Conservation (phyloP, 2,797 vertebrate species). For the Channa striata region DNA sequence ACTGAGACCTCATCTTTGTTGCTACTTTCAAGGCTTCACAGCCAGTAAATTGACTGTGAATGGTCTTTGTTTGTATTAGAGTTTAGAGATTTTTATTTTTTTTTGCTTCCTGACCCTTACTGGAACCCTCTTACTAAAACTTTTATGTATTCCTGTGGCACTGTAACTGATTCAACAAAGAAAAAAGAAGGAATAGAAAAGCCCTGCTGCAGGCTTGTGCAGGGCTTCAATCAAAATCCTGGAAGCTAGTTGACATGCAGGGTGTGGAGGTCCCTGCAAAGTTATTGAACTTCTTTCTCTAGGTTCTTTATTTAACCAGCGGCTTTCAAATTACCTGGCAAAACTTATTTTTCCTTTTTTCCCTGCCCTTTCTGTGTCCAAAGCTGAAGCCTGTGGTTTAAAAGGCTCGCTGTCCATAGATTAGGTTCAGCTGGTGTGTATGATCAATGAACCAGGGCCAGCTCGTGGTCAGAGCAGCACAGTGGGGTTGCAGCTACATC, state of each 20-base stretch:
- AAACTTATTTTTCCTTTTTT: slow-evolving; percentile 34
- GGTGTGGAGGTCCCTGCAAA: slow-evolving; percentile 67
- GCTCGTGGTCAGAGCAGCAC: slow-evolving; percentile 59
- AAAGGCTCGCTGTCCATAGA: slow-evolving; percentile 74
- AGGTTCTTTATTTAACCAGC: slow-evolving; percentile 26
- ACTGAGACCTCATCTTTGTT: slow-evolving; percentile 63
- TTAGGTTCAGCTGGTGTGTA: slow-evolving; percentile 76
- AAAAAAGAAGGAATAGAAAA: slow-evolving; percentile 59
- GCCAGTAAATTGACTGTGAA: slow-evolving; percentile 47
- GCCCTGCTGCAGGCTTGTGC: slow-evolving; percentile 64
- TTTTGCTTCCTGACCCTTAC: slow-evolving; percentile 42
- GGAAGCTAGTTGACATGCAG: slow-evolving; percentile 75
- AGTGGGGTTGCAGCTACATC: slow-evolving; percentile 68
- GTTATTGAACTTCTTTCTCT: slow-evolving; percentile 74
- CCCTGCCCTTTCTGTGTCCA: slow-evolving; percentile 32
- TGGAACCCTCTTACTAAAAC: slow-evolving; percentile 56
- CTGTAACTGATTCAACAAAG: slow-evolving; percentile 69
- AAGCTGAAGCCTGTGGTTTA: slow-evolving; percentile 60
- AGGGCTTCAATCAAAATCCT: slow-evolving; percentile 74
- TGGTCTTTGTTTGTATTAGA: slow-evolving; percentile 63
- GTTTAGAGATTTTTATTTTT: slow-evolving; percentile 4
- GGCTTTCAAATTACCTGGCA: slow-evolving; percentile 70
- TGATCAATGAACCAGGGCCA: slow-evolving; percentile 75
- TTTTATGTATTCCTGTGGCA: slow-evolving; percentile 71
- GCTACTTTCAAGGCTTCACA: slow-evolving; percentile 47